Evolutionary conservation across 2,888 invertebrate genomes (phyloP), one percentile per base, ranked within the genome.

Genomic region (Drosophila neonasuta): DNA sequence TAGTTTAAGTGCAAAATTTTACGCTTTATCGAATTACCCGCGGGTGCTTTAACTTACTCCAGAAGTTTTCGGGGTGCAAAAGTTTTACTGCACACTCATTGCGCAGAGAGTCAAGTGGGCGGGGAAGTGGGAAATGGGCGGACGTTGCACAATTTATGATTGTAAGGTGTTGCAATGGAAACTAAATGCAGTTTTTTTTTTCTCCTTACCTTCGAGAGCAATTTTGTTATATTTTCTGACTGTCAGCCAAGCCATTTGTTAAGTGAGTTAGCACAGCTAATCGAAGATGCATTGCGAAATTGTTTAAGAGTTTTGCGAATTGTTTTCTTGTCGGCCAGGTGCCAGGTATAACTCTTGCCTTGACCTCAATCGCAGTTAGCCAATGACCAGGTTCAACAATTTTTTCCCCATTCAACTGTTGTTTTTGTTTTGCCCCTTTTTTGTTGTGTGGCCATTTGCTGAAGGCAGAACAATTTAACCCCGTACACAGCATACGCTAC

Each of bases 21-120:
- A 88, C 88, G 88, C 88, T 88, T 89, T 88, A 88, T 89, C 89
- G 88, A 88, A 88, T 88, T 89, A 89, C 88, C 89, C 88, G 85
- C 85, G 88, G 88, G 88, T 81, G 80, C 84, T 84, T 84, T 84
- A 84, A 84, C 83, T 83, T 83, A 77, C 77, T 71, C 67, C 48
- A 60, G 39, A 82, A 83, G 57, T 80, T 84, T 80, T 68, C 20
- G 59, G 59, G 59, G 71, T 48, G 44, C 63, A 74, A 80, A 81
- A 86, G 64, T 80, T 83, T 67, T 63, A 32, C 65, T 49, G 63
- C 49, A 41, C 63, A 36, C 58, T 59, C 58, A 66, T 72, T 74
- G 58, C 66, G 36, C 71, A 67, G 34, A 10, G 17, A 6, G 15
- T 24, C 24, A n/a, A 29, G 7, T 20, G 45, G 13, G 20, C 10